Percentiles rank a stretch among this genome's conserved stretches.
Evolutionary conservation across 2,113 vertebrate species (phyloP).

Genomic region (Aspiorhynchus laticeps): DNA sequence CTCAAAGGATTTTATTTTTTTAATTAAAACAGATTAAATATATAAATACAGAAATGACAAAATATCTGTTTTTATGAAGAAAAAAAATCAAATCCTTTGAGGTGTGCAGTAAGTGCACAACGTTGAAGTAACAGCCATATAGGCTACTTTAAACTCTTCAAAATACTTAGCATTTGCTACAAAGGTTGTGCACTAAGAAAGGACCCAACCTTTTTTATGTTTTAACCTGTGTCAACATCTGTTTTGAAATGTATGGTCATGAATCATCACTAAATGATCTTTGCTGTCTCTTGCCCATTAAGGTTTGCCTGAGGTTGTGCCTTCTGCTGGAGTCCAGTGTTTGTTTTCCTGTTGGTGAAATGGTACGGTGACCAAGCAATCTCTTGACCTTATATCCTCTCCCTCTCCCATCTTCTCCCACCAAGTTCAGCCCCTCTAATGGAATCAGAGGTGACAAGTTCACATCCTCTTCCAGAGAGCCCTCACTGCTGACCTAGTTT

Average conservation of each 20-base stretch:
- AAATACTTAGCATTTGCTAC: neutral
- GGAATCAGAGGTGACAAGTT: constrained; percentile 87
- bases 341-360: constrained; percentile 16
- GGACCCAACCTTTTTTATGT: too few species aligned
- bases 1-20: neutral
- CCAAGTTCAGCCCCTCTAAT: constrained; percentile 65
- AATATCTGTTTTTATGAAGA: neutral
- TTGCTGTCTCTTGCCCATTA: constrained; percentile 7
- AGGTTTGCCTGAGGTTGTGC: constrained; percentile 18
- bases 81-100: neutral
- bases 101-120: neutral
- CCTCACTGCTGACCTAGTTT: constrained; percentile 88
- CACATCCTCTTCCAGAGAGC: constrained; percentile 79
- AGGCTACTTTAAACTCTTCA: neutral
- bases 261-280: constrained; percentile 5
- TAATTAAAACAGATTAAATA: neutral
- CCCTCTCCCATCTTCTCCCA: constrained; percentile 39
- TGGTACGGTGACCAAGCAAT: constrained; percentile 20
- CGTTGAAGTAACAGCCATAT: neutral
- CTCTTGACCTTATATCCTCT: constrained; percentile 38
- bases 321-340: constrained; percentile 14
- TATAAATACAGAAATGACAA: neutral
- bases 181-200: neutral
- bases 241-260: neutral
- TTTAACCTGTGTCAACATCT: constrained; percentile 4